Evolutionary conservation across 2,888 invertebrate genomes (phyloP).

Genomic region (Limnephilus lunatus): DNA sequence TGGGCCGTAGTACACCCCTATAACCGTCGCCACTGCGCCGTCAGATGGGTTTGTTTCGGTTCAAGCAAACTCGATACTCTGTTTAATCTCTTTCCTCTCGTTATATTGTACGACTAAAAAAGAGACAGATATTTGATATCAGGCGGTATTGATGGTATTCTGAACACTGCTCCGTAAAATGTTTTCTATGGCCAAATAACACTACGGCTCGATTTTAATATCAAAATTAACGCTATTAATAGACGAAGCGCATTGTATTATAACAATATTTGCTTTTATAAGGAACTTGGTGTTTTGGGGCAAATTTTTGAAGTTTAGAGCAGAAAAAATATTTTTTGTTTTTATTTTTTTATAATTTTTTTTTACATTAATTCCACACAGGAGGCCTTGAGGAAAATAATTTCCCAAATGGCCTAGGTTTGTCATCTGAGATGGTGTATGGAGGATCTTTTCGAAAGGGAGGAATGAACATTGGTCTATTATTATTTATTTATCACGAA

Average conservation of each 20-base stretch:
- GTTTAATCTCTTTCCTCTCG: neutral
- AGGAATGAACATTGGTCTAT: too few species aligned
- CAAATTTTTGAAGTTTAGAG: neutral
- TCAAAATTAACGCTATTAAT: neutral
- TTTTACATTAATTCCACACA: too few species aligned
- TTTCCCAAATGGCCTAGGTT: too few species aligned
- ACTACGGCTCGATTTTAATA: constrained; percentile 11
- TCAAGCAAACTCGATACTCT: neutral
- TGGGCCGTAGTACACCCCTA: constrained; percentile 59
- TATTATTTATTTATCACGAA: neutral
- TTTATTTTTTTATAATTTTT: too few species aligned
- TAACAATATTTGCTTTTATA: neutral
- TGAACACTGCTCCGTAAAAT: neutral
- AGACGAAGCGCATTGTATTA: neutral
- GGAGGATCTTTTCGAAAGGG: too few species aligned
- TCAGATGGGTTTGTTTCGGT: constrained; percentile 36
- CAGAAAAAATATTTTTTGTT: neutral
- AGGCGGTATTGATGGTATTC: neutral
- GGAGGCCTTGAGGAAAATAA: too few species aligned
- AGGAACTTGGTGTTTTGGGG: neutral
- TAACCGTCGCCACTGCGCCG: constrained; percentile 62
- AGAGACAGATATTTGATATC: neutral
- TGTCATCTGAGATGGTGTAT: too few species aligned
- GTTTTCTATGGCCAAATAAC: neutral
- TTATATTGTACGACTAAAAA: neutral